Evolutionary conservation across 2,113 vertebrate species (phyloP), one percentile per base, ranked within the genome.

Genomic region (Podiceps cristatus): DNA sequence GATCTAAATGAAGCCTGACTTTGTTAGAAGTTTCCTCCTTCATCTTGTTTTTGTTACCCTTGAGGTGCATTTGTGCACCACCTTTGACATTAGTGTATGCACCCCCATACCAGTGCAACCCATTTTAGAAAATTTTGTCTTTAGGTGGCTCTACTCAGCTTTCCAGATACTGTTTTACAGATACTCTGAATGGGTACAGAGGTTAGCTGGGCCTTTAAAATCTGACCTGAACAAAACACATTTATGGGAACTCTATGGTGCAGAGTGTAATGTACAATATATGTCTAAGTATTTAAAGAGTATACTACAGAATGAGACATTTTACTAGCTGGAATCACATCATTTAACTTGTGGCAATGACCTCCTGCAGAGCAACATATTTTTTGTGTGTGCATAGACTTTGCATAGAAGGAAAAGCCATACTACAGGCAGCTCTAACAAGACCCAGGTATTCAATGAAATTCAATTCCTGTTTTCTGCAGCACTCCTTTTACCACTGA

Each of bases 381-480:
- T 88, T 95, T 93, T 42, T 90, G 59, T 81, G 77, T 86, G 77
- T 42, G 25, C 25, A 74, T 24, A 93, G 96, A 81, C 72, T 59
- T 91, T 94, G 63, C 63, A 84, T 69, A 44, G 86, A 90, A 76
- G 31, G 44, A 56, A 93, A 97, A 98, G 67, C 2, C 60, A 44
- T 71, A 63, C n/a, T 72, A 72, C 16, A 87, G 52, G 50, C 86
- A 93, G 58, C 44, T 88, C 69, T 97, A 94, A 96, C 64, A 76
- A 95, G 96, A 92, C 82, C 78, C 95, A 95, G 78, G 81, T 94
- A 96, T 74, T 94, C 88, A 80, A 81, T 96, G 91, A 97, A 97
- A 96, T 77, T 88, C 44, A 79, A 91, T 81, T 89, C 83, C 89
- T 90, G 44, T 72, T 94, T 90, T 91, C 64, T 94, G 56, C 37